Evolutionary conservation across 2,113 vertebrate genomes (phyloP).

Genomic region (Thunnus thynnus): DNA sequence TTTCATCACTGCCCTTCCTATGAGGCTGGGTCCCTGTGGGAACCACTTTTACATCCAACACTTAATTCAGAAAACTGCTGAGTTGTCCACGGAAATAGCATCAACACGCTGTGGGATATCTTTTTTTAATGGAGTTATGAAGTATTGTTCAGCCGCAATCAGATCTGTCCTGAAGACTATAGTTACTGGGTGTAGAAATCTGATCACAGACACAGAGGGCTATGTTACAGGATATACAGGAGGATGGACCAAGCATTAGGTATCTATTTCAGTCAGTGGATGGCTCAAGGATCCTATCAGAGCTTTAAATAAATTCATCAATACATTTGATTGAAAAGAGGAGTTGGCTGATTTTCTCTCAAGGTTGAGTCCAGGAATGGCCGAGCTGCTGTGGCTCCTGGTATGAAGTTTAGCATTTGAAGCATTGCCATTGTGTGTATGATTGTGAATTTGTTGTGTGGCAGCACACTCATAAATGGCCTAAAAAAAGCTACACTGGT

Average conservation of each 20-base stretch:
- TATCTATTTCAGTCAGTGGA: constrained; percentile 67
- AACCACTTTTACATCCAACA: constrained; percentile 46
- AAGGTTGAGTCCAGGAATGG: constrained; percentile 67
- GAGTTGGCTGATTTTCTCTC: constrained; percentile 47
- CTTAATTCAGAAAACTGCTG: constrained; percentile 70
- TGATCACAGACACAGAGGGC: constrained; percentile 33
- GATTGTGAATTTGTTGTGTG: constrained; percentile 1
- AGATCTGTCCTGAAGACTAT: constrained; percentile 41
- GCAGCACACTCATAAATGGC: constrained; percentile 48
- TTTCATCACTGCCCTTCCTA: constrained; percentile 64
- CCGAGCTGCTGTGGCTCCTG: background rate
- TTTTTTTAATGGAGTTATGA: constrained; percentile 51
- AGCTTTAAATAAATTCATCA: constrained; percentile 76
- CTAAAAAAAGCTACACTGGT: constrained; percentile 7
- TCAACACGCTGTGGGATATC: constrained; percentile 27
- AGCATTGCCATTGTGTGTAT: background rate
- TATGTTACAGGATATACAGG: constrained; percentile 63
- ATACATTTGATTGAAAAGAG: constrained; percentile 69
- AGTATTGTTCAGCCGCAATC: constrained; percentile 52
- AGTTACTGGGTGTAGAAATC: constrained; percentile 41
- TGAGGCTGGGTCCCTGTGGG: constrained; percentile 55
- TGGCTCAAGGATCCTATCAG: constrained; percentile 59
- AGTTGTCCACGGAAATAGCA: constrained; percentile 60
- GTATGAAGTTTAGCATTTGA: constrained; percentile 10
- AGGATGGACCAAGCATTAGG: constrained; percentile 35